phyloP scores from a whole-genome alignment of 2,797 vertebrate species.

The Dendrocincla tyrannina region DNA sequence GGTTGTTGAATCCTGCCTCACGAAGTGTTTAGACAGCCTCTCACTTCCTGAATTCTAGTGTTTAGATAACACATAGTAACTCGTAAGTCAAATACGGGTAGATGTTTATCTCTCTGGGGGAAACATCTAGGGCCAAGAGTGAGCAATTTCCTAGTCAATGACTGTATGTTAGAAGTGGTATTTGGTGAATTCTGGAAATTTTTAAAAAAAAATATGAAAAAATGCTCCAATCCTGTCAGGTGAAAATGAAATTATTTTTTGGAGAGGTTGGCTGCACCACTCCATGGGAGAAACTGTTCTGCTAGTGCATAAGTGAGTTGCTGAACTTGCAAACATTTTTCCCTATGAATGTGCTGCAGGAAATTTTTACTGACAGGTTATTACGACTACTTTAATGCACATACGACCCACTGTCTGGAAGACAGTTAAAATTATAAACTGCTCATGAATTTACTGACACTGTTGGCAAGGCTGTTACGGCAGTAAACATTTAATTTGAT shows the following conservation, averaged over 20 bases:
- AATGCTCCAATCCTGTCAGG: background rate
- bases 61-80: background rate
- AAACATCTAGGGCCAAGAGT: background rate
- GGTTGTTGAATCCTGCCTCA: background rate
- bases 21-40: background rate
- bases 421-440: slow-evolving; percentile 68
- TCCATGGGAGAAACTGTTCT: slow-evolving; percentile 35
- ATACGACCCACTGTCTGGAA: slow-evolving; percentile 63
- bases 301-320: background rate
- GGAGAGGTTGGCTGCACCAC: background rate
- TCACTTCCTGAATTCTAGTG: background rate
- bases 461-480: background rate
- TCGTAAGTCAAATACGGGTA: background rate
- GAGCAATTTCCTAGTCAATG: background rate
- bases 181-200: background rate
- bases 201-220: background rate
- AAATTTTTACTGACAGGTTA: slow-evolving; percentile 73
- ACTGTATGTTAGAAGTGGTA: background rate
- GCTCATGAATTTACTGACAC: slow-evolving; percentile 66
- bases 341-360: slow-evolving; percentile 37
- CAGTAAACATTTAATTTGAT: slow-evolving; percentile 72
- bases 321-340: slow-evolving; percentile 30
- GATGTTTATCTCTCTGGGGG: background rate
- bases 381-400: slow-evolving; percentile 67
- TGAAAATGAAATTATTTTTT: background rate